Conservation (phyloP, 1,140 invertebrate species). For the Heliconius nattereri region DNA sequence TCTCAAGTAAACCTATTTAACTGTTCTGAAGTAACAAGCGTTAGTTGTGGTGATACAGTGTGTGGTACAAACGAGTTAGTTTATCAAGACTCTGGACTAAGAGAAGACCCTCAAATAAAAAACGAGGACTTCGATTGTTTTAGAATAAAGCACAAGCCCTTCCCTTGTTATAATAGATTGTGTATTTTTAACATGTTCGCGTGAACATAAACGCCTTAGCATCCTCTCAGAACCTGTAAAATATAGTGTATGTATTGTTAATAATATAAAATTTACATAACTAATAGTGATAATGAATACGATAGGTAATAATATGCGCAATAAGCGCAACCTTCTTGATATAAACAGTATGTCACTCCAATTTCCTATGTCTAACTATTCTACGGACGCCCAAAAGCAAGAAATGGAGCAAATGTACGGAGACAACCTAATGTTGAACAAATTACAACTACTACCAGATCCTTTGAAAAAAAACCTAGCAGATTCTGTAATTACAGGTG, state of each 20-base stretch:
- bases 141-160: slow-evolving; percentile 55
- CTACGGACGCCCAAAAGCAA: slow-evolving; percentile 49
- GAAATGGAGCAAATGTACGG: slow-evolving; percentile 53
- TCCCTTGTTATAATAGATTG: slow-evolving; percentile 53
- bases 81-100: slow-evolving; percentile 51
- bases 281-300: slow-evolving; percentile 57
- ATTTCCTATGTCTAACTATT: slow-evolving; percentile 57
- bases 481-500: slow-evolving; percentile 56
- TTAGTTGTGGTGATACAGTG: slow-evolving; percentile 53
- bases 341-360: slow-evolving; percentile 44
- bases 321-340: slow-evolving; percentile 53
- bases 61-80: slow-evolving; percentile 49
- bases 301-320: slow-evolving; percentile 50
- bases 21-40: slow-evolving; percentile 47
- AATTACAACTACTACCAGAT: slow-evolving; percentile 60
- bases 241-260: slow-evolving; percentile 42
- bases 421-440: slow-evolving; percentile 55
- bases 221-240: slow-evolving; percentile 53
- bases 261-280: slow-evolving; percentile 8
- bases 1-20: slow-evolving; percentile 59
- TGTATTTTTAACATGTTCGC: slow-evolving; percentile 49
- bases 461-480: slow-evolving; percentile 68
- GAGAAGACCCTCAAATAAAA: slow-evolving; percentile 40
- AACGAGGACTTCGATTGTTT: slow-evolving; percentile 49
- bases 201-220: slow-evolving; percentile 66